Evolutionary conservation across 2,797 vertebrate genomes (phyloP), one percentile per base, ranked within the genome.

Genomic region (Oceanodroma leucorhoa): DNA sequence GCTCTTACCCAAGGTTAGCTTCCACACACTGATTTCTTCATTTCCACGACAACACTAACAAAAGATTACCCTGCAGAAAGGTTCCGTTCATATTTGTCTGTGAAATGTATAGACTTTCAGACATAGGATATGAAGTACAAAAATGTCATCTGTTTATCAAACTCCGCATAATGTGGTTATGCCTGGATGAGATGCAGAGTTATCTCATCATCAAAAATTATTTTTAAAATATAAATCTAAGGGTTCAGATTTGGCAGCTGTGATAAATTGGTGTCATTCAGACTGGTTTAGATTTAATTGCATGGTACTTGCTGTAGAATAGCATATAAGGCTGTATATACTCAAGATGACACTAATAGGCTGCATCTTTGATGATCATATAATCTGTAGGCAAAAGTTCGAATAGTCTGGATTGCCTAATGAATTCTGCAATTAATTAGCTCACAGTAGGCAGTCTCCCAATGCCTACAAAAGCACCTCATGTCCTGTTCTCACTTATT

Each of bases 371-470:
- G 43, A 76, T 34, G 55, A 78, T 32, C 22, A 22, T 24, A 27
- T 30, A 54, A 84, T 17, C 36, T 70, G 23, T 12, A 83, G 17
- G 26, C 71, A 62, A 79, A 89, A 72, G 4, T 48, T 62, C 1
- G 0, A 58, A 18, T 36, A 71, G 32, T 45, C 38, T 22, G 60
- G 14, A 87, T 46, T 19, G 9, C 30, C 29, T 88, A 41, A 88
- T 53, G 32, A 78, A 80, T 92, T 62, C 58, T 78, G 34, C 60
- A 72, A 51, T 69, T 65, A 71, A 90, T 88, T 78, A 70, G 8
- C 51, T 82, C 19, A 3, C 14, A 55, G 61, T 16, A 83, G 67
- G 60, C 66, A 69, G 34, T 50, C 30, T 78, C 46, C 12, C 32
- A 75, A 8, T 34, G 57, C 27, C 76, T 82, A 50, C 53, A 89